Percentiles rank a stretch among this genome's conserved stretches.
These are phyloP conservation scores for Melitaea athalia DNA, from an alignment of 2,888 invertebrate genomes.

Conservation along the genomic window DNA sequence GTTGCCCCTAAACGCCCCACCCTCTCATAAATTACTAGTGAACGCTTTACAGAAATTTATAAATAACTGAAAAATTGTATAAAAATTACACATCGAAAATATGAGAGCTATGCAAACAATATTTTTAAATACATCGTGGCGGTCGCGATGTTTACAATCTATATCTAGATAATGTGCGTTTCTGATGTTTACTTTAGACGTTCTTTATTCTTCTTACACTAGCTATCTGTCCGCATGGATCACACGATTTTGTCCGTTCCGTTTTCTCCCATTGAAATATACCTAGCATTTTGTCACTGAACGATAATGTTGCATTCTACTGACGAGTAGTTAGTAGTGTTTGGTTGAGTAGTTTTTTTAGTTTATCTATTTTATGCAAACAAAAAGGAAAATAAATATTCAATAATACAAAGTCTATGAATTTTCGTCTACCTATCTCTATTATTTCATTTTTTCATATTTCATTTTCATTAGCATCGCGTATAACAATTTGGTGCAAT, in stretches of 20 bases:
- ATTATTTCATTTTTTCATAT: no score
- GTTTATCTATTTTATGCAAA: no score
- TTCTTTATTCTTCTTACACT: conserved; percentile 12
- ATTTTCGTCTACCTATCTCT: no score
- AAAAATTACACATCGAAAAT: not conserved
- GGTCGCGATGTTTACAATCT: conserved; percentile 1
- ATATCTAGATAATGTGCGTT: not conserved
- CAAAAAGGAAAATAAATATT: no score
- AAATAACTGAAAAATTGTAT: not conserved
- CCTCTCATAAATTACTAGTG: no score
- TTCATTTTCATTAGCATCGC: no score
- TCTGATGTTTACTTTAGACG: not conserved
- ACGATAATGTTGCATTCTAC: no score
- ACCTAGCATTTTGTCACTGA: not conserved
- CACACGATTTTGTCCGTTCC: not conserved
- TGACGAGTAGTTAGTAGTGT: no score
- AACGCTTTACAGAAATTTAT: not conserved
- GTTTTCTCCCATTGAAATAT: not conserved
- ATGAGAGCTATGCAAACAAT: not conserved
- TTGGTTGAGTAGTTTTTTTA: no score
- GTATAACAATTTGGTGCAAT: no score
- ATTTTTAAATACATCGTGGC: not conserved
- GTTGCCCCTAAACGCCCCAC: no score
- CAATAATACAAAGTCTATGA: no score
- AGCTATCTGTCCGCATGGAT: not conserved